phyloP scores from a whole-genome alignment of 2,113 vertebrate genomes.

The Dipodomys merriami region DNA sequence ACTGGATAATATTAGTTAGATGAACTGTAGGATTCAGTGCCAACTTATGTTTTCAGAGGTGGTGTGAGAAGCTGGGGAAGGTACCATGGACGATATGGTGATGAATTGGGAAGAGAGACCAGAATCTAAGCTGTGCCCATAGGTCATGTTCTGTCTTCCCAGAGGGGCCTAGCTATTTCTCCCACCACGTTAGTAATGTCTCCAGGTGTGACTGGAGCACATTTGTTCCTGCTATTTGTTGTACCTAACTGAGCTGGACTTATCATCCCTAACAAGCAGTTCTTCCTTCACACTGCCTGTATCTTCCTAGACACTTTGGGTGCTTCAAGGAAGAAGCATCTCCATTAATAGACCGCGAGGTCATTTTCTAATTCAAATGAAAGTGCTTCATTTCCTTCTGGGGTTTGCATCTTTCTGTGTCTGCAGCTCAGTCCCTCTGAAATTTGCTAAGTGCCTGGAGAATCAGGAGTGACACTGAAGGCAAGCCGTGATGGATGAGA shows the following conservation, averaged over 20 bases:
- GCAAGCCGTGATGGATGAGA: conserved; percentile 70
- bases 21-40: background rate
- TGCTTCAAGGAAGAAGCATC: background rate
- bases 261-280: background rate
- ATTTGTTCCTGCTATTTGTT: background rate
- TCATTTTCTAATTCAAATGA: conserved; percentile 54
- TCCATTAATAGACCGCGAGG: conserved; percentile 9
- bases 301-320: background rate
- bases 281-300: background rate
- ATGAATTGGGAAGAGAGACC: background rate
- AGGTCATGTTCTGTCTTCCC: background rate
- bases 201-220: background rate
- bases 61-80: background rate
- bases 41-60: background rate
- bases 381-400: conserved; percentile 31
- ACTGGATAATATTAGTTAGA: background rate
- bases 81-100: background rate
- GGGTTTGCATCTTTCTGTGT: conserved; percentile 44
- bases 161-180: background rate
- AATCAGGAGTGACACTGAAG: conserved; percentile 66
- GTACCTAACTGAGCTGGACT: background rate
- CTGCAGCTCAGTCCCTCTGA: conserved; percentile 54
- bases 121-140: background rate
- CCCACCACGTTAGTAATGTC: background rate
- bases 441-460: conserved; percentile 71